A percentile compares a stretch with the other conserved stretches of the same genome.
These are phyloP conservation scores for Vimba vimba DNA, from an alignment of 2,113 vertebrate genomes.

Conservation along the genomic window DNA sequence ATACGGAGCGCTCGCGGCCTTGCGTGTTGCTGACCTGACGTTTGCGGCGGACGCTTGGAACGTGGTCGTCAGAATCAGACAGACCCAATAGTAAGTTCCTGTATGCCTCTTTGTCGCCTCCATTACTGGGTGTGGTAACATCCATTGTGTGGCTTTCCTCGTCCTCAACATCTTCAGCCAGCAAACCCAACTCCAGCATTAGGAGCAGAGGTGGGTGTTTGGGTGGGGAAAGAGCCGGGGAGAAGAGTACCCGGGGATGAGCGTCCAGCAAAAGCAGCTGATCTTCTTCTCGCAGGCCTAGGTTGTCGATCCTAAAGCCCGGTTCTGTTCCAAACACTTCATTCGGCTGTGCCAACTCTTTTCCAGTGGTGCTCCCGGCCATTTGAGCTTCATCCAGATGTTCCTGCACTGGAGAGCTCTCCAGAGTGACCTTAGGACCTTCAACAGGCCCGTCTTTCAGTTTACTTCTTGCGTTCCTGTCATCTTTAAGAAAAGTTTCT, in stretches of 20 bases:
- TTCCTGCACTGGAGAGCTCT: constrained; percentile 19
- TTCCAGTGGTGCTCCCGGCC: not conserved
- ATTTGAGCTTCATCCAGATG: constrained; percentile 19
- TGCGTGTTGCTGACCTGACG: constrained; percentile 25
- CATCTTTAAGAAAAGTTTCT: not conserved
- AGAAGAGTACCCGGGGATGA: constrained; percentile 78
- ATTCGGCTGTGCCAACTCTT: not conserved
- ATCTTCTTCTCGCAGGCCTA: constrained; percentile 61
- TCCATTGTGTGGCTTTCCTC: constrained; percentile 53
- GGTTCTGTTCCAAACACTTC: constrained; percentile 23
- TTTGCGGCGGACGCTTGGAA: constrained; percentile 58
- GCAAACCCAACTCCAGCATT: constrained; percentile 72
- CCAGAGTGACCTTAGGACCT: not conserved
- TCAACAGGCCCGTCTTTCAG: constrained; percentile 2
- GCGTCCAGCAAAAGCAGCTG: constrained; percentile 73
- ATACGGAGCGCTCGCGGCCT: constrained; percentile 83
- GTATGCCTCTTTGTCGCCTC: constrained; percentile 65
- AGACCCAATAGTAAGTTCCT: constrained; percentile 64
- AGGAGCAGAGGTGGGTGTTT: constrained; percentile 73
- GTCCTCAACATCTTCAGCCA: constrained; percentile 58
- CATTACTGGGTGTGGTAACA: constrained; percentile 52
- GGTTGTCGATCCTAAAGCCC: constrained; percentile 40
- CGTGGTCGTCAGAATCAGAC: constrained; percentile 56
- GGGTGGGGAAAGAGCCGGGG: constrained; percentile 69
- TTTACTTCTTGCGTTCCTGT: constrained; percentile 3